phyloP scores from a whole-genome alignment of 2,113 vertebrate genomes.

The Myotis davidii region DNA sequence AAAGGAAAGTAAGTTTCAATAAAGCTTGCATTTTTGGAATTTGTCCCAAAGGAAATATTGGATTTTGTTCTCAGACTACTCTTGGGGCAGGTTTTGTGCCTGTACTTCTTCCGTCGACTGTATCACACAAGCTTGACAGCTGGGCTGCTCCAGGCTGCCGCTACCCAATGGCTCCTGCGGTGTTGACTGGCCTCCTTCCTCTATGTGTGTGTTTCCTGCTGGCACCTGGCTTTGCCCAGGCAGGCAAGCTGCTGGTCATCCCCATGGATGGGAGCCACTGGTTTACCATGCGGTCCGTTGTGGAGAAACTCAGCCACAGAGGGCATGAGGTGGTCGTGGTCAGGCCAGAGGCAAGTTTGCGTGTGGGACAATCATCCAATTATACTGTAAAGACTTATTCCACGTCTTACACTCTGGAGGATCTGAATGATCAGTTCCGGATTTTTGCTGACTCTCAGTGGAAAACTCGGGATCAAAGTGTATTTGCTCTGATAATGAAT shows the following conservation, averaged over 20 bases:
- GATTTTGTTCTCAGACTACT: too few relatives aligned
- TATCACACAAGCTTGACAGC: not conserved
- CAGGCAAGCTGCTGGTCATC: constrained; percentile 88
- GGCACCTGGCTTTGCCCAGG: constrained; percentile 57
- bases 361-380: constrained; percentile 56
- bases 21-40: too few relatives aligned
- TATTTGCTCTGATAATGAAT: rapidly evolving
- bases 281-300: constrained; percentile 89
- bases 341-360: constrained; percentile 85
- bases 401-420: constrained; percentile 79
- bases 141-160: rapidly evolving
- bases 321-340: constrained; percentile 88
- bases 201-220: constrained; percentile 40
- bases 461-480: rapidly evolving
- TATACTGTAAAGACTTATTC: constrained; percentile 81
- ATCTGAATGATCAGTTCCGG: constrained; percentile 53
- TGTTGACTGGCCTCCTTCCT: rapidly evolving
- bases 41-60: too few relatives aligned
- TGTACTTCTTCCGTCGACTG: rapidly evolving
- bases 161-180: not conserved
- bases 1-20: too few relatives aligned
- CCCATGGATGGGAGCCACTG: constrained; percentile 93
- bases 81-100: not conserved
- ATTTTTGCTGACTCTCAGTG: rapidly evolving
- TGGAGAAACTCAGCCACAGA: constrained; percentile 84